Evolutionary conservation across 2,888 invertebrate species (phyloP).

Genomic region (Platycheirus albimanus): DNA sequence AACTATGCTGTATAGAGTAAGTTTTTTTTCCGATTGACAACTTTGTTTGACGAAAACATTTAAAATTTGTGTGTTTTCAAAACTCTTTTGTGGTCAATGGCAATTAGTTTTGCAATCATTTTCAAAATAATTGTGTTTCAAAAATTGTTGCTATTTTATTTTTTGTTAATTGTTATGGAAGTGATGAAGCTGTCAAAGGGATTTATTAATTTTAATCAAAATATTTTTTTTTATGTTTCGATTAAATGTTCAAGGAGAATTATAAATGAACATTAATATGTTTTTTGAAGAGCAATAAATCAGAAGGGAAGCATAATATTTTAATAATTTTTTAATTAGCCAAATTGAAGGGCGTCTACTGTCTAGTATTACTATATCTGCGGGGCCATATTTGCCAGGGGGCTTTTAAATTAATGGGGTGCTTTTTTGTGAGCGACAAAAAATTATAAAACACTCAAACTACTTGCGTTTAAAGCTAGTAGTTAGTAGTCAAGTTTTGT

Average conservation of each 20-base stretch:
- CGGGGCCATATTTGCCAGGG: too few relatives aligned
- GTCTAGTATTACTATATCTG: too few relatives aligned
- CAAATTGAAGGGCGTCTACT: too few relatives aligned
- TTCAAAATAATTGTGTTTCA: background rate
- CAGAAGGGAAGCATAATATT: too few relatives aligned
- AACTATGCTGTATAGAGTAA: constrained; percentile 44
- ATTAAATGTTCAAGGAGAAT: background rate
- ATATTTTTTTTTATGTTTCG: background rate
- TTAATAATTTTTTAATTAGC: too few relatives aligned
- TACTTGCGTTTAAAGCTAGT: too few relatives aligned
- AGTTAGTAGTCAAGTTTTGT: too few relatives aligned
- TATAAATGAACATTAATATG: too few relatives aligned
- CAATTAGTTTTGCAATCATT: constrained; percentile 24
- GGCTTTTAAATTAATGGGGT: too few relatives aligned
- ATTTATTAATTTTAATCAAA: background rate
- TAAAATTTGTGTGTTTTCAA: constrained; percentile 8
- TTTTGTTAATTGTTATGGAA: background rate
- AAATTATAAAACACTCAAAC: too few relatives aligned
- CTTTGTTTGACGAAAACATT: constrained; percentile 31
- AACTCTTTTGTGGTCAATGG: constrained; percentile 20
- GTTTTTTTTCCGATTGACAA: constrained; percentile 40
- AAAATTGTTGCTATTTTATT: background rate
- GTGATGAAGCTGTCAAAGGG: background rate
- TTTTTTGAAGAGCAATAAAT: too few relatives aligned
- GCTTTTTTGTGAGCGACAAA: too few relatives aligned